Base-by-base conservation (phyloP, 2,888 invertebrate genomes). In the Globia sparganii region DNA sequence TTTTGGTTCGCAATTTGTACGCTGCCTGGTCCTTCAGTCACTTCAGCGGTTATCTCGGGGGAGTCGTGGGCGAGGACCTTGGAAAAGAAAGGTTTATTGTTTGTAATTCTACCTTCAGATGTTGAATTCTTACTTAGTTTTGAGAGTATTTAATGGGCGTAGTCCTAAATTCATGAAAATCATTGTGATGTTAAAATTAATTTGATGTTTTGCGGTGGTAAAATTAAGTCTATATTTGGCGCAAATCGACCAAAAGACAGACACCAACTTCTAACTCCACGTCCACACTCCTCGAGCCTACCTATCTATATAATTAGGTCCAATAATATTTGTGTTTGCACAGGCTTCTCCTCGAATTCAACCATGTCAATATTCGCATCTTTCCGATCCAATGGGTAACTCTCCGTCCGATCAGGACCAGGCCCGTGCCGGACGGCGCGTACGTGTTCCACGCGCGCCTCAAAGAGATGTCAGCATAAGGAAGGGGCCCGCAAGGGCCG, bases 1-100 rank as follows among this genome's bases (percentile, higher is more conserved):
- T 70, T 79, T 70, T 78, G 78, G 78, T 64, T 76, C 77, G 74
- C 81, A 86, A 88, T 86, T 86, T 87, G 64, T 75, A 31, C 49
- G 74, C 25, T 53, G 72, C 66, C n/a, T n/a, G n/a, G n/a, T n/a
- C n/a, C n/a, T n/a, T n/a, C n/a, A n/a, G n/a, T n/a, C n/a, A n/a
- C n/a, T n/a, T 75, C 59, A 64, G 72, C 8, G 53, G n/a, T 40
- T 34, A 61, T 58, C 85, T 69, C 85, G 68, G 31, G 85, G 81
- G 85, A 85, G 71, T 43, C 58, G 34, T 68, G 56, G 68, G 68
- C 46, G 68, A 72, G 61, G 56, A 70, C 49, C 65, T 72, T 71
- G 21, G 4, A 64, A 67, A 66, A 61, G 80, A 84, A 82, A 65
- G 81, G 81, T 69, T 66, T 62, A 77, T 82, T 81, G 73, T 85